A percentile compares a stretch with the other conserved stretches of the same genome.
These are phyloP conservation scores for Chelon auratus DNA, from an alignment of 2,797 vertebrate genomes.

Conservation along the genomic window DNA sequence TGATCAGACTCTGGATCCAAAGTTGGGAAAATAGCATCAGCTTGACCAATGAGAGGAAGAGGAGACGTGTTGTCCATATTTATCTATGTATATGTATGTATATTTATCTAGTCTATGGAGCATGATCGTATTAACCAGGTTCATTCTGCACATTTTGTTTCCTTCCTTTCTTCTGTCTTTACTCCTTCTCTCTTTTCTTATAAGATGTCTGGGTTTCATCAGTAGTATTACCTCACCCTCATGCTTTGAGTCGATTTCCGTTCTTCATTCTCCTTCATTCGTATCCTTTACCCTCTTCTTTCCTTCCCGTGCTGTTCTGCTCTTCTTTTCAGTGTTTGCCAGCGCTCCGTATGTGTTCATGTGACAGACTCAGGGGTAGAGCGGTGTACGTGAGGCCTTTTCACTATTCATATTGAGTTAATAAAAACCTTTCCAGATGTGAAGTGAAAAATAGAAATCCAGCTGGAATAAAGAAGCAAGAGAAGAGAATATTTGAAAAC, in stretches of 20 bases:
- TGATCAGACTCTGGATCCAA: too few relatives aligned
- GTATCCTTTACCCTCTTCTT: not conserved
- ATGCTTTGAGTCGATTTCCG: not conserved
- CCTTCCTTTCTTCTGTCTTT: not conserved
- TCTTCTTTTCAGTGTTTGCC: constrained; percentile 23
- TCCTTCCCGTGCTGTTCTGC: not conserved
- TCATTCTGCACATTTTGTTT: too few relatives aligned
- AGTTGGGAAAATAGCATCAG: too few relatives aligned
- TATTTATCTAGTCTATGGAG: too few relatives aligned
- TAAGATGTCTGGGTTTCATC: constrained; percentile 48
- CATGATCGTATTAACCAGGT: too few relatives aligned
- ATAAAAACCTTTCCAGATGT: constrained; percentile 41
- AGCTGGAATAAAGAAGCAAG: constrained; percentile 26
- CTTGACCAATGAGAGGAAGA: too few relatives aligned
- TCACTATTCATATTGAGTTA: constrained; percentile 31
- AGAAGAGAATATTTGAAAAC: constrained; percentile 37
- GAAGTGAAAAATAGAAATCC: constrained; percentile 6
- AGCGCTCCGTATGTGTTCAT: constrained; percentile 20
- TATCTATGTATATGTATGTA: too few relatives aligned
- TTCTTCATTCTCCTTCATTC: not conserved
- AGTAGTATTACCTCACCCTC: constrained; percentile 49
- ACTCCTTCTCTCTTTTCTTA: not conserved
- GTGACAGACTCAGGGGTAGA: constrained; percentile 15
- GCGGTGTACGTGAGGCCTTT: not conserved
- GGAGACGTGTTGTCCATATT: too few relatives aligned